Percentiles rank a stretch among this genome's conserved stretches.
Conservation (phyloP, 2,797 vertebrate genomes). For the Falco peregrinus region DNA sequence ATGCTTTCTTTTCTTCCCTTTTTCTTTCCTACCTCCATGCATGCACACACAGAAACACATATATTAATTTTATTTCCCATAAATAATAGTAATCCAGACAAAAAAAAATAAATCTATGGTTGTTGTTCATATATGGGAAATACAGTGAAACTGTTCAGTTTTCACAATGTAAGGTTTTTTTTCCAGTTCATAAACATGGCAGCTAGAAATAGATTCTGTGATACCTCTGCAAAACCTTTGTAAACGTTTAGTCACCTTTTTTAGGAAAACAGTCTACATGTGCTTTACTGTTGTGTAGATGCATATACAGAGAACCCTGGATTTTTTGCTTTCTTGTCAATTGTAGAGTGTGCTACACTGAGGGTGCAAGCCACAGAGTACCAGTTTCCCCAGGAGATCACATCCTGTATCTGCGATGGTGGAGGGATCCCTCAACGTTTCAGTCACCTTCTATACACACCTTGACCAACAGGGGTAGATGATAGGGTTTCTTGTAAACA, state of each 20-base stretch:
- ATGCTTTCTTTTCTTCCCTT: background rate
- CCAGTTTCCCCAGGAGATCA: background rate
- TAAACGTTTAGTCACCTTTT: background rate
- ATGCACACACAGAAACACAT: fast-evolving
- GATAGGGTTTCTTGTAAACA: background rate
- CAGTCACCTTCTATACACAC: background rate
- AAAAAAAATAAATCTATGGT: background rate
- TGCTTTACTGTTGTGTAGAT: background rate
- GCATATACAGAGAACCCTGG: background rate
- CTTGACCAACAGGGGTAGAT: background rate
- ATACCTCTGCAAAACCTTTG: background rate
- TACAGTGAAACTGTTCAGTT: background rate
- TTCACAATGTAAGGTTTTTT: background rate
- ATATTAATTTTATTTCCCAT: background rate
- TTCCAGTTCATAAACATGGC: background rate
- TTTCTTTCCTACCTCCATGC: background rate
- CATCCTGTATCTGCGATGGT: background rate
- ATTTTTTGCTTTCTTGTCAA: background rate
- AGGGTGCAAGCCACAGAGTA: background rate
- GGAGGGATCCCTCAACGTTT: background rate
- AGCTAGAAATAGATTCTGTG: background rate
- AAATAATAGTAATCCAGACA: background rate
- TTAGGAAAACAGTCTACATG: background rate
- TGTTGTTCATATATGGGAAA: background rate
- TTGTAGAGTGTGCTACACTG: background rate